Evolutionary conservation across 2,113 vertebrate genomes (phyloP), one percentile per base, ranked within the genome.

Genomic region (Excalfactoria chinensis): DNA sequence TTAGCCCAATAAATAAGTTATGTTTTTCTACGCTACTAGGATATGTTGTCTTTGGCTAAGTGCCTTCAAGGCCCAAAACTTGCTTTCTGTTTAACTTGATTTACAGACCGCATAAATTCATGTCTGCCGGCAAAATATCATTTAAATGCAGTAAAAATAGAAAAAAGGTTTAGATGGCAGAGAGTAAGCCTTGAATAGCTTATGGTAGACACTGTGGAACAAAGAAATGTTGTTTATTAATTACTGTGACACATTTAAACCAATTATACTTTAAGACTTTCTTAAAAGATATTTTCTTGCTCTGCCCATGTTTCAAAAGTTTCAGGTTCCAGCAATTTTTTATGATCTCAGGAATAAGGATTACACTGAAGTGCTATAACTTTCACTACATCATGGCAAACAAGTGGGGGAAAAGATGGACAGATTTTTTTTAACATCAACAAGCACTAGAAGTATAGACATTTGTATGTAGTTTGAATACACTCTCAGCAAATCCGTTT

Each of bases 301-400:
- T 94, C 44, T 90, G 70, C 60, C 63, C 37, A 46, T 49, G 6
- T 72, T 91, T 85, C 71, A 83, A 77, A 96, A 84, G 30, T 90
- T 91, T 78, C 64, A 84, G 74, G 37, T 87, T 93, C 26, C 14
- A 95, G 37, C 7, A 32, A 89, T 86, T 86, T 88, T 93, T 92
- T 93, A 94, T 53, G 30, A 84, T 69, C 37, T 87, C 43, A 86
- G 60, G 90, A 97, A 70, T 79, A 90, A 94, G 53, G n/a, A 79
- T 78, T 89, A 79, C 51, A 95, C 88, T 55, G 48, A 97, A 97
- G 89, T 75, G 63, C 11, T 94, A 64, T 89, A 84, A 85, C 67
- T 62, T 93, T 91, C 60, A 86, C 56, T 85, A 73, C 81, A 95
- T 74, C 74, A 86, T 4, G n/a, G 53, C 68, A 89, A 94, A 94